These are phyloP conservation scores for Leptobrachium leishanense DNA, from an alignment of 2,113 vertebrate genomes.

Conservation along the genomic window DNA sequence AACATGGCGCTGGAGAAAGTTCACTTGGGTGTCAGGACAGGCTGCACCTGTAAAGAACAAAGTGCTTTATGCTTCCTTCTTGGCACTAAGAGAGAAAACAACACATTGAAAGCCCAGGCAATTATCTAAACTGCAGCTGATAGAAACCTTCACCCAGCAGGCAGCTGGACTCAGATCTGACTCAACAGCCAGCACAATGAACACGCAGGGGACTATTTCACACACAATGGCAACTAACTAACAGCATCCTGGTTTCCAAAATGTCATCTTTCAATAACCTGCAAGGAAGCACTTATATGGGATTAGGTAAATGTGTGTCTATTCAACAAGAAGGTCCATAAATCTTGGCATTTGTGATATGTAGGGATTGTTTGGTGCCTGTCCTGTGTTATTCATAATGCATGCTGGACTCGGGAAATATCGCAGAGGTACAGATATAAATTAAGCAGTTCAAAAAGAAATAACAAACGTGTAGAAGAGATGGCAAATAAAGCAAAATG, in stretches of 20 bases:
- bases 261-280: not conserved
- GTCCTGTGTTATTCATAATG: not conserved
- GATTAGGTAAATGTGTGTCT: constrained; percentile 1
- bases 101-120: constrained; percentile 5
- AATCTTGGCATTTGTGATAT: not conserved
- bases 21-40: not conserved
- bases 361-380: not conserved
- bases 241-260: not conserved
- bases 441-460: too few species aligned
- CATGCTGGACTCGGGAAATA: too few species aligned
- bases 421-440: too few species aligned
- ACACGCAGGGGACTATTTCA: not conserved
- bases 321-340: not conserved
- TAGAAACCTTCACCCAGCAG: constrained; percentile 11
- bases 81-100: constrained; percentile 5
- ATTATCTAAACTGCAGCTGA: constrained; percentile 10
- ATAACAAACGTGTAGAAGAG: too few species aligned
- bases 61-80: not conserved
- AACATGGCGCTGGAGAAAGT: too few species aligned
- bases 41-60: not conserved
- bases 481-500: too few species aligned
- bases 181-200: not conserved
- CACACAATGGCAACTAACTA: not conserved
- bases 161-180: constrained; percentile 13
- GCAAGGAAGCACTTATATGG: not conserved